Base-by-base conservation (phyloP, 2,113 vertebrate genomes). In the Lonchura striata region DNA sequence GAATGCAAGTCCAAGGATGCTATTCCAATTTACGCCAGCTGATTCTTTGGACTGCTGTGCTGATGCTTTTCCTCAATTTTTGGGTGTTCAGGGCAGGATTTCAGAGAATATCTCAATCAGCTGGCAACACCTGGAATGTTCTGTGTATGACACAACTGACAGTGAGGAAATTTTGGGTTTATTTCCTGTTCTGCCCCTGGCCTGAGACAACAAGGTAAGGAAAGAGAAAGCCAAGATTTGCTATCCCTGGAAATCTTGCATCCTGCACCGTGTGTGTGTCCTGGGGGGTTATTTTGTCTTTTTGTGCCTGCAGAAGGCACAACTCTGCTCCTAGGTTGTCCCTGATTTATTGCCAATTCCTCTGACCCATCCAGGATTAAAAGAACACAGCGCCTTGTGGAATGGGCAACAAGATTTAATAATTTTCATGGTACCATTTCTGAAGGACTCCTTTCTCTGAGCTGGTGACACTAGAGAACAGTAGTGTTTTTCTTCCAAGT, bases 191-290 rank as follows among this genome's bases (percentile, higher is more conserved):
- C 31, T 90, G 25, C 9, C 42, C 16, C 46, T 37, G 7, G 3
- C 28, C 28, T 54, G 56, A 63, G 35, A 39, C 27, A 50, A 2
- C 31, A 13, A 15, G 15, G 27, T 46, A 54, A 5, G 37, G n/a
- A 24, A 28, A 49, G 25, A 23, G 49, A 61, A n/a, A 90, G 20
- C 33, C 14, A 18, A 13, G 27, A 27, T 56, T 78, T 0, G 0
- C 21, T 30, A 0, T 15, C 27, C 11, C 2, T 18, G n/a, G n/a
- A 76, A 76, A 28, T 11, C 18, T n/a, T 46, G 15, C 11, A 33
- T 42, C 18, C n/a, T 44, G 5, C 33, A 79, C 28, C 2, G 0
- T 10, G 9, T 19, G 6, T 22, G 8, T 35, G 5, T 10, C 10
- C 39, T 20, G 7, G 11, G 11, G 13, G 27, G 47, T 12, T 13